phyloP scores from a whole-genome alignment of 2,888 invertebrate species.

The Aplocera efformata region DNA sequence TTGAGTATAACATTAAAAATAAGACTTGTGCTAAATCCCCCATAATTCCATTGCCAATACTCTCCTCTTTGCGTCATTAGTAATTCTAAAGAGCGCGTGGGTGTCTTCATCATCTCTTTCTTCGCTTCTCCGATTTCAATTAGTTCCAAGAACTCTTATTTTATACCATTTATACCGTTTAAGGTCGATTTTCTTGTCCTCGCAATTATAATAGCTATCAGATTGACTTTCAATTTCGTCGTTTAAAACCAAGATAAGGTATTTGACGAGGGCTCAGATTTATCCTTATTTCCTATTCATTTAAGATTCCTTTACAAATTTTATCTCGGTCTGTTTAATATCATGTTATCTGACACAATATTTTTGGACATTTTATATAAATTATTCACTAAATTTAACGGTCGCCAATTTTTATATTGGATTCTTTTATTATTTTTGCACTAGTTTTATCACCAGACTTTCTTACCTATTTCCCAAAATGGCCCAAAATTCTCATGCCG shows the following conservation, averaged over 20 bases:
- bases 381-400: no score
- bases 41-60: conserved; percentile 10
- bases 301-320: not conserved
- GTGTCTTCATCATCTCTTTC: conserved; percentile 16
- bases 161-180: conserved; percentile 17
- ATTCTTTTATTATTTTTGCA: no score
- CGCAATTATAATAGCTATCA: conserved; percentile 16
- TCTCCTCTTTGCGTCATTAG: conserved; percentile 18
- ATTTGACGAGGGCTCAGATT: conserved; percentile 21
- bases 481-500: no score
- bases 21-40: not conserved
- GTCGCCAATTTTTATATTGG: no score
- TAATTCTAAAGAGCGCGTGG: conserved; percentile 22
- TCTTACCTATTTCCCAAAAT: no score
- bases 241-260: conserved; percentile 19
- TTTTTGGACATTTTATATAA: not conserved
- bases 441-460: no score
- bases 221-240: conserved; percentile 23
- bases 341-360: not conserved
- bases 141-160: conserved; percentile 36
- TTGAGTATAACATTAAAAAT: no score
- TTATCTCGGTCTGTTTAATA: not conserved
- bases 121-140: conserved; percentile 46
- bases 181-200: conserved; percentile 14
- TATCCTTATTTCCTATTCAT: not conserved